These are phyloP conservation scores for Lasiurus borealis DNA, from an alignment of 2,113 vertebrate genomes.

Conservation along the genomic window DNA sequence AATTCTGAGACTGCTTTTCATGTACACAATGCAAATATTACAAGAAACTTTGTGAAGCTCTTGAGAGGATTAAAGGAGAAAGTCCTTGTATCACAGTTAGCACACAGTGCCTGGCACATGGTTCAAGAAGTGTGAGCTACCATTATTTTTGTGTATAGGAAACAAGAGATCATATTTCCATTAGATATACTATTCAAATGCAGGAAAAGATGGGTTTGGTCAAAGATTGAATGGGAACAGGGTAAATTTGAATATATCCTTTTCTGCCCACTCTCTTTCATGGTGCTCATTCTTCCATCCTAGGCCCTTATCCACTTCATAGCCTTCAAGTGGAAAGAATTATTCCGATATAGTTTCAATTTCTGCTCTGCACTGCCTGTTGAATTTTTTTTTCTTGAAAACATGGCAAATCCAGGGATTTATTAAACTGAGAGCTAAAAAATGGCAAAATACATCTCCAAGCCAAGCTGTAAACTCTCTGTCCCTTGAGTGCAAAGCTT, in stretches of 20 bases:
- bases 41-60: background rate
- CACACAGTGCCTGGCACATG: background rate
- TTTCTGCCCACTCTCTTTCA: background rate
- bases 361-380: background rate
- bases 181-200: background rate
- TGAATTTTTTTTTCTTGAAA: background rate
- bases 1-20: background rate
- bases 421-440: constrained; percentile 53
- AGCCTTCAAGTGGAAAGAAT: background rate
- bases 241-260: background rate
- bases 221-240: background rate
- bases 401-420: constrained; percentile 1
- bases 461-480: constrained; percentile 25
- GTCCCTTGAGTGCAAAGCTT: background rate
- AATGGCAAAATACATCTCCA: background rate
- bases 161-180: background rate
- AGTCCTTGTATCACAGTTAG: background rate
- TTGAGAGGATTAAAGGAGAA: background rate
- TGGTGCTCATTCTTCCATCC: background rate
- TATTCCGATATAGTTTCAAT: background rate
- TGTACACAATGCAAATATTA: background rate
- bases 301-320: background rate
- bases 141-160: background rate
- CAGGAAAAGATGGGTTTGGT: background rate
- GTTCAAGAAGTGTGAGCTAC: background rate